phyloP scores from a whole-genome alignment of 2,113 vertebrate species.

The Reinhardtius hippoglossoides region DNA sequence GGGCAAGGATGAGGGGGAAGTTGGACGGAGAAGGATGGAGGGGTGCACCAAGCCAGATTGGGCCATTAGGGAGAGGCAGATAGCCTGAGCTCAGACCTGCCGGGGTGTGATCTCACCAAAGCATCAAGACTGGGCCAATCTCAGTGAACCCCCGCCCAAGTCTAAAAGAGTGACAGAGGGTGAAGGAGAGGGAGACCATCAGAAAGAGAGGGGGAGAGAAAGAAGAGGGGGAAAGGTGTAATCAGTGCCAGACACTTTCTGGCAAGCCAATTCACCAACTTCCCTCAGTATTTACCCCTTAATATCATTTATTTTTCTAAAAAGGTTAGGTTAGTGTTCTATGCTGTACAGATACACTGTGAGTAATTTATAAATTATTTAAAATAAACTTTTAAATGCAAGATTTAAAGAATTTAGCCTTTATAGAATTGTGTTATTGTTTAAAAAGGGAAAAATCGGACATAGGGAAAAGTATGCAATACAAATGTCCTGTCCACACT shows the following conservation, averaged over 20 bases:
- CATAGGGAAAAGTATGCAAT: not conserved
- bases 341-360: not conserved
- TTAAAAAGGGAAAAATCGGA: not conserved
- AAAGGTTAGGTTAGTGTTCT: not conserved
- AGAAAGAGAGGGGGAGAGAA: slow-evolving; percentile 9
- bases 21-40: slow-evolving; percentile 21
- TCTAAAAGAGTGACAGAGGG: slow-evolving; percentile 35
- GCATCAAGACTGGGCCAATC: slow-evolving; percentile 41
- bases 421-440: no score
- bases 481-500: not conserved
- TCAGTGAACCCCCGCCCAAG: slow-evolving; percentile 17
- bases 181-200: slow-evolving; percentile 22
- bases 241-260: slow-evolving; percentile 18
- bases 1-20: slow-evolving; percentile 3
- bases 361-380: no score
- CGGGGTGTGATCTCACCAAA: slow-evolving; percentile 74
- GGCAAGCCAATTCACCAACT: not conserved
- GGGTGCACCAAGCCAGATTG: slow-evolving; percentile 56
- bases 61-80: slow-evolving; percentile 64
- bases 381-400: no score
- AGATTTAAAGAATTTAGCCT: no score
- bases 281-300: not conserved
- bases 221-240: slow-evolving; percentile 13
- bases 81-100: slow-evolving; percentile 64
- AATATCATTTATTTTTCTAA: not conserved